phyloP scores from a whole-genome alignment of 2,113 vertebrate genomes.

The Ahaetulla prasina region DNA sequence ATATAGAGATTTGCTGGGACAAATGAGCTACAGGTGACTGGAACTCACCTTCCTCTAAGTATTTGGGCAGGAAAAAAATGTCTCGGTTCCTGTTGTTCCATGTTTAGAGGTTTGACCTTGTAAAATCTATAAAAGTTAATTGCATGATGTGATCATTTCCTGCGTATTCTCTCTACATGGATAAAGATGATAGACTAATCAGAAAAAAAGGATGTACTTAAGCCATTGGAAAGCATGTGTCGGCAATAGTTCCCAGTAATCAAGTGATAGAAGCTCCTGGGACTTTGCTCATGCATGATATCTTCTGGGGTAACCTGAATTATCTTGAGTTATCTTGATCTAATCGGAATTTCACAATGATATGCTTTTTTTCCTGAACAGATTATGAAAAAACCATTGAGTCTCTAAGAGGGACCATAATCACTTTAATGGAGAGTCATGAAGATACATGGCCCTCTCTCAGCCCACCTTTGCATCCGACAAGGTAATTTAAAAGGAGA shows the following conservation, averaged over 20 bases:
- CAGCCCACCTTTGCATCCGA: conserved; percentile 82
- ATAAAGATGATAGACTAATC: neutral
- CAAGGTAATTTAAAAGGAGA: conserved; percentile 66
- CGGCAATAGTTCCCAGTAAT: neutral
- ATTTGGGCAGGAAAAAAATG: neutral
- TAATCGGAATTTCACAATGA: neutral
- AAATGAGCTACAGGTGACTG: neutral
- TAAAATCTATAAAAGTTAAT: neutral
- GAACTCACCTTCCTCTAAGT: neutral
- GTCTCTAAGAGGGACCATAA: conserved; percentile 72
- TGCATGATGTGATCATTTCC: neutral
- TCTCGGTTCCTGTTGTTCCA: neutral
- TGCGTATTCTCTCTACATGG: neutral
- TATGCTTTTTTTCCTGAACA: conserved; percentile 12
- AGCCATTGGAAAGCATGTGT: neutral
- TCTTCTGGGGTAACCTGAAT: neutral
- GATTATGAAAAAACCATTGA: conserved; percentile 46
- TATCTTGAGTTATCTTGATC: neutral
- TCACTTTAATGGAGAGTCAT: conserved; percentile 76
- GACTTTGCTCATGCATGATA: neutral
- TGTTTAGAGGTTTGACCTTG: too few species aligned
- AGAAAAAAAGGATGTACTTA: neutral
- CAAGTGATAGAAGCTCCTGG: neutral
- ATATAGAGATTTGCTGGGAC: neutral
- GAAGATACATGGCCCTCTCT: conserved; percentile 74